phyloP scores from a whole-genome alignment of 2,797 vertebrate genomes.

The Florisuga fusca region DNA sequence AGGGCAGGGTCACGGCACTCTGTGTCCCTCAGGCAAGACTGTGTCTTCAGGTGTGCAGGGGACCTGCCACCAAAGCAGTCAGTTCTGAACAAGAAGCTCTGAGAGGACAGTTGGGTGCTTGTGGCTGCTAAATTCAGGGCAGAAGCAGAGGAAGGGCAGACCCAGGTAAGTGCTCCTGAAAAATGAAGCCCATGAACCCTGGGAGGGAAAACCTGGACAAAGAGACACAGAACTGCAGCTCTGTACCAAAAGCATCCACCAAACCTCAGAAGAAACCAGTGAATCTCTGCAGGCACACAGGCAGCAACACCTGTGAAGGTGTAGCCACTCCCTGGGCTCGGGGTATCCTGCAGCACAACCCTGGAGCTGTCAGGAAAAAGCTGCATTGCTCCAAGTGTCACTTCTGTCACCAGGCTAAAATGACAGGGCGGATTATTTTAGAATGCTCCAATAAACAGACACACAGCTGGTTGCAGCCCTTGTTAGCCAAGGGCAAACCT shows the following conservation, averaged over 20 bases:
- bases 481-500: not conserved
- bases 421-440: not conserved
- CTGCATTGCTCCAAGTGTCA: not conserved
- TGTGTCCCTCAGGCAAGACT: not conserved
- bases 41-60: not conserved
- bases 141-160: not conserved
- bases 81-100: not conserved
- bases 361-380: not conserved
- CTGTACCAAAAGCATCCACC: not conserved
- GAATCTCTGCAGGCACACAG: not conserved
- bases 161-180: not conserved
- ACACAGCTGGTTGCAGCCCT: not conserved
- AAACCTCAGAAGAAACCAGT: not conserved
- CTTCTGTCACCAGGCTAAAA: not conserved
- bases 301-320: not conserved
- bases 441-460: not conserved
- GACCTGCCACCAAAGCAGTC: not conserved
- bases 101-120: not conserved
- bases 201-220: not conserved
- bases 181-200: fast-evolving
- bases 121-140: not conserved
- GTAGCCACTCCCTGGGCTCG: not conserved
- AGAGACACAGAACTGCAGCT: not conserved
- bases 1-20: not conserved
- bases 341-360: not conserved